Conservation (phyloP, 2,113 vertebrate genomes). For the Leucopsar rothschildi region DNA sequence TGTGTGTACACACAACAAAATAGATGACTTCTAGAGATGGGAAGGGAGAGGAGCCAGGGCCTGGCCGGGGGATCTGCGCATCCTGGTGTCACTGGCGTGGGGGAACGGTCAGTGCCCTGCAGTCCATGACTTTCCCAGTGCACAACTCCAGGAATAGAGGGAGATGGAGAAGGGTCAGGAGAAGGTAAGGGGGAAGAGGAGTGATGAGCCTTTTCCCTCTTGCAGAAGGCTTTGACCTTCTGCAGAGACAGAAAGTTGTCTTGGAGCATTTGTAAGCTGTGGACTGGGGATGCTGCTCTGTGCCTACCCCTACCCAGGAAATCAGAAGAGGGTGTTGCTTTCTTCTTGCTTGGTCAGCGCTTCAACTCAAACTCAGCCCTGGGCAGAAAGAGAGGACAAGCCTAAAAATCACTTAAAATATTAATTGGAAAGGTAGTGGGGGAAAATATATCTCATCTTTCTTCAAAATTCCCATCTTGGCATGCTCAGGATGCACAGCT, state of each 20-base stretch:
- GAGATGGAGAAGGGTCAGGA: background rate
- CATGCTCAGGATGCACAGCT: rapidly evolving
- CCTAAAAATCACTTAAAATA: background rate
- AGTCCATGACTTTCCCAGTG: background rate
- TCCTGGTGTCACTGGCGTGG: background rate
- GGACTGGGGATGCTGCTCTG: background rate
- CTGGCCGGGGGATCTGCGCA: background rate
- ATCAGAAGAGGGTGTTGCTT: background rate
- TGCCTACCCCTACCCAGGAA: background rate
- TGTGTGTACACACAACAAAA: conserved; percentile 81
- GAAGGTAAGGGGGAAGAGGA: background rate
- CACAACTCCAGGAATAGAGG: background rate
- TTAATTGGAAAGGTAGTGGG: background rate
- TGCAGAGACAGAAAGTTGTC: background rate
- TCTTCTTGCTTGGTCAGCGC: background rate
- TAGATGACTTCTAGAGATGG: conserved; percentile 68
- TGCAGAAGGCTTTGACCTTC: background rate
- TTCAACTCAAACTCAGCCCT: background rate
- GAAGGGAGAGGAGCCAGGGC: background rate
- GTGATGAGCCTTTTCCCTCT: background rate
- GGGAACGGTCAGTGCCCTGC: background rate
- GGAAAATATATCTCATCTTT: background rate
- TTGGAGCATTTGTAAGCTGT: background rate
- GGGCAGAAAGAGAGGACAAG: background rate
- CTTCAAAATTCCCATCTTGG: background rate